A percentile compares a stretch with the other conserved stretches of the same genome.
Conservation (phyloP, 1,140 invertebrate genomes). For the Dermatophagoides farinae region DNA sequence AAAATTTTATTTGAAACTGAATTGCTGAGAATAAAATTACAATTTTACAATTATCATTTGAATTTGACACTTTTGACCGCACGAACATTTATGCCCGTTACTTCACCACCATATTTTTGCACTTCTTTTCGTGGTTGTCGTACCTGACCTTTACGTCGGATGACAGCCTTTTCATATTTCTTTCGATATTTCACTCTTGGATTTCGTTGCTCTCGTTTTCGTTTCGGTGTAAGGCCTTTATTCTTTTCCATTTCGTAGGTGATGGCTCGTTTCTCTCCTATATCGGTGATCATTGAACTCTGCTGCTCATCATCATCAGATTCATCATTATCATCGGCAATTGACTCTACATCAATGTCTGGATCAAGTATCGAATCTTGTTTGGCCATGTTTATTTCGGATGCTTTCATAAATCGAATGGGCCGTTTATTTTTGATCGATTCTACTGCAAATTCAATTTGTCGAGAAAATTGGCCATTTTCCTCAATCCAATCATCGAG, state of each 20-base stretch:
- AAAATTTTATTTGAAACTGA: neutral
- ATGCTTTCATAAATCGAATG: constrained; percentile 16
- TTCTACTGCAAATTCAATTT: constrained; percentile 18
- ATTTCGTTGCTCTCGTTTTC: constrained; percentile 76
- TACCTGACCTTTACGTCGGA: constrained; percentile 64
- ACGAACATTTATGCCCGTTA: constrained; percentile 67
- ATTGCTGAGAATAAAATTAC: neutral
- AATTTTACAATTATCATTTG: constrained; percentile 30
- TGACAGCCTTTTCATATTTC: constrained; percentile 71
- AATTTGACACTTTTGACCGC: constrained; percentile 68
- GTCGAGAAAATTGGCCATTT: constrained; percentile 1
- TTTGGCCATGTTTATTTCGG: constrained; percentile 7
- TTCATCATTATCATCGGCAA: constrained; percentile 8
- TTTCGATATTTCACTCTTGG: constrained; percentile 76
- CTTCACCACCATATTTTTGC: constrained; percentile 60
- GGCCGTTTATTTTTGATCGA: constrained; percentile 21
- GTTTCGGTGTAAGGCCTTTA: constrained; percentile 65
- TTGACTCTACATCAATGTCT: constrained; percentile 17
- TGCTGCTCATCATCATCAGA: constrained; percentile 18
- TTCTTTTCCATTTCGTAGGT: constrained; percentile 87
- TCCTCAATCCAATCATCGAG: constrained; percentile 4
- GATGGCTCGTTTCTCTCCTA: constrained; percentile 48
- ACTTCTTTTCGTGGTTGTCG: constrained; percentile 54
- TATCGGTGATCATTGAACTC: constrained; percentile 13
- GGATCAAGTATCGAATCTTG: constrained; percentile 19